A percentile compares a stretch with the other conserved stretches of the same genome.
These are phyloP conservation scores for Ischnus inquisitorius DNA, from an alignment of 2,888 invertebrate species.

Conservation along the genomic window DNA sequence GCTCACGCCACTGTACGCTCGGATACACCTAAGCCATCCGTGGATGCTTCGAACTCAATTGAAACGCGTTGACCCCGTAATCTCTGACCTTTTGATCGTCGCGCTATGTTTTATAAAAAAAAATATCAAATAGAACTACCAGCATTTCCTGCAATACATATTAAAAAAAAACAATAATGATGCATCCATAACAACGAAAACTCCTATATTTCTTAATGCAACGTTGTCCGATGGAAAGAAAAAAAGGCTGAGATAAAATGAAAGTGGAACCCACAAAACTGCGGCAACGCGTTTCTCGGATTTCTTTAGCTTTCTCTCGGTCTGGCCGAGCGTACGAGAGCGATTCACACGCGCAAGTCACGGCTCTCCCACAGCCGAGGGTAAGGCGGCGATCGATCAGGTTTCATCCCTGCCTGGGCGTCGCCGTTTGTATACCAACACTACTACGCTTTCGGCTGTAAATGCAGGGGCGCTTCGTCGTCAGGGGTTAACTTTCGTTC, in stretches of 20 bases:
- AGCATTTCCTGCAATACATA: background rate
- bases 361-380: constrained; percentile 58
- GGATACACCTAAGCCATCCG: background rate
- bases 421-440: constrained; percentile 48
- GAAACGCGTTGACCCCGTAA: constrained; percentile 31
- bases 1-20: background rate
- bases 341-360: constrained; percentile 68
- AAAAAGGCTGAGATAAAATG: background rate
- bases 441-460: constrained; percentile 9
- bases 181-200: background rate
- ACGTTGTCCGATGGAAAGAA: background rate
- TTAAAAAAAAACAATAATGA: background rate
- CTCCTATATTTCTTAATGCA: background rate
- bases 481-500: constrained; percentile 37
- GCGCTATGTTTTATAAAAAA: constrained; percentile 16
- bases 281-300: constrained; percentile 46
- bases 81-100: constrained; percentile 40
- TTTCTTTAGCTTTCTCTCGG: constrained; percentile 48
- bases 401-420: constrained; percentile 72
- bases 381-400: constrained; percentile 73
- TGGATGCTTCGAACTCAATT: constrained; percentile 25
- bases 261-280: constrained; percentile 51
- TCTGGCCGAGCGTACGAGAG: constrained; percentile 36
- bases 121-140: background rate
- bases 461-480: constrained; percentile 36